Evolutionary conservation across 2,113 vertebrate species (phyloP), one percentile per base, ranked within the genome.

Genomic region (Indicator indicator): DNA sequence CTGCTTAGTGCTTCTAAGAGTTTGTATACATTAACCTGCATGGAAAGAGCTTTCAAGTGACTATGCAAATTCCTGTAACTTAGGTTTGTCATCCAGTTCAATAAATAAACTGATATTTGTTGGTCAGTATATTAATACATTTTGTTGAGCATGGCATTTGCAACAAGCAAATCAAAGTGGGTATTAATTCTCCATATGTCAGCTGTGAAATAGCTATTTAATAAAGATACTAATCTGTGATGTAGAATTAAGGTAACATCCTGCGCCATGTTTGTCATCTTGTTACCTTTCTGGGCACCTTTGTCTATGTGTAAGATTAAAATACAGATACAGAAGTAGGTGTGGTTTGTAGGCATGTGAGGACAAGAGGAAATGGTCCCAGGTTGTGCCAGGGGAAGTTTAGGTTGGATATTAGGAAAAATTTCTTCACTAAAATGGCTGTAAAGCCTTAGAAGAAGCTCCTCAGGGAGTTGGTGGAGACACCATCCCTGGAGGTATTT

Each of bases 181-280:
- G 27, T 76, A 56, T 89, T 87, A 68, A 30, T 56, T 78, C 90
- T 90, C 86, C 79, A 83, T 90, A 65, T 89, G 75, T 91, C 74
- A 85, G 46, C 84, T 95, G 74, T 83, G 81, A 92, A 84, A 89
- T 55, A 87, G 42, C 59, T 76, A 11, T 80, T 82, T 87, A 89
- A 72, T 93, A 82, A 88, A 75, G 70, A 75, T 79, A 67, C 17
- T 86, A 32, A 86, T 87, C n/a, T 44, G 19, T 33, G 32, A 63
- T 52, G 30, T 28, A 67, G 83, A 89, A 85, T 92, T 92, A 75
- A 87, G 81, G 72, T 82, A 73, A 58, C 40, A 78, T 92, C 72
- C n/a, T 72, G 50, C 3, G 2, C 75, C 58, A 74, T 86, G 27
- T 55, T 86, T 92, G 80, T 16, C 40, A 33, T 93, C 62, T 88